phyloP scores from a whole-genome alignment of 2,797 vertebrate genomes.

The Scleropages formosus region DNA sequence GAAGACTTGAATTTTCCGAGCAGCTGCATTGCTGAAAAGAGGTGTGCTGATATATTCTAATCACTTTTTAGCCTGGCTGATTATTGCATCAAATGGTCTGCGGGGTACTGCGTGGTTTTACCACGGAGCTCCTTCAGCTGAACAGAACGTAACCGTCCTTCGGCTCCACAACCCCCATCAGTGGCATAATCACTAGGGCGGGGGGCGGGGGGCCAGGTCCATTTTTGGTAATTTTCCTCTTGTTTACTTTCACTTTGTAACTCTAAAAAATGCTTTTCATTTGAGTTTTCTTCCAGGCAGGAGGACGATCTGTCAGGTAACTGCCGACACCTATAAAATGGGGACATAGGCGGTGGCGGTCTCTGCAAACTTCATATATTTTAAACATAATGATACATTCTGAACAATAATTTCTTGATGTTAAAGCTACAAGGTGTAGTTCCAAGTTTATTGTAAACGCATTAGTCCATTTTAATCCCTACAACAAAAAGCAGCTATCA shows the following conservation, averaged over 20 bases:
- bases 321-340: too few relatives aligned
- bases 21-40: constrained; percentile 53
- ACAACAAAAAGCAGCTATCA: too few relatives aligned
- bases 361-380: too few relatives aligned
- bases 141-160: constrained; percentile 43
- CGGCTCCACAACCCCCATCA: background rate
- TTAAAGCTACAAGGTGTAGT: too few relatives aligned
- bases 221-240: background rate
- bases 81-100: constrained; percentile 52
- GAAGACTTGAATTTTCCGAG: constrained; percentile 51
- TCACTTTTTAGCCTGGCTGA: constrained; percentile 52
- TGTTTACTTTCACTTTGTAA: background rate
- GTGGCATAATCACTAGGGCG: background rate
- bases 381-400: too few relatives aligned
- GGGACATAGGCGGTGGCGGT: too few relatives aligned
- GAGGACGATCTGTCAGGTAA: background rate
- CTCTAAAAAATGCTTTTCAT: background rate
- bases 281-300: background rate
- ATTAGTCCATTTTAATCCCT: too few relatives aligned
- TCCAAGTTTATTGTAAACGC: too few relatives aligned
- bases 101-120: constrained; percentile 48
- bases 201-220: background rate
- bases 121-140: constrained; percentile 42
- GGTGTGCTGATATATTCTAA: constrained; percentile 57
- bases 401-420: too few relatives aligned